Conservation (phyloP, 2,113 vertebrate genomes). For the Aepyceros melampus region DNA sequence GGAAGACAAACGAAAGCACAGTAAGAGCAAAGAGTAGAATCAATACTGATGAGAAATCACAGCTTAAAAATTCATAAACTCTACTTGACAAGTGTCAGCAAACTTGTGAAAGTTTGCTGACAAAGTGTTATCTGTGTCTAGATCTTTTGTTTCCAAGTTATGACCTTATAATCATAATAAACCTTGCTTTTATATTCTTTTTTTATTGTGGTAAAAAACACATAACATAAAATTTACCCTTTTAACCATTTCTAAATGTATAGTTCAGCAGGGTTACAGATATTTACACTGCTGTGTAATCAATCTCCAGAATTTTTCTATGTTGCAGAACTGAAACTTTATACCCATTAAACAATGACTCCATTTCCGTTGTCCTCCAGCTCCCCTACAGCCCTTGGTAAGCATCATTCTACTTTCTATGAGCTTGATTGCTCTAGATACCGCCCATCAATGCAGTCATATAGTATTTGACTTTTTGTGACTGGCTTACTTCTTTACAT, state of each 20-base stretch:
- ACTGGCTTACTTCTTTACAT: neutral
- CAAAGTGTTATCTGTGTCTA: neutral
- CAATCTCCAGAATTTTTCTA: neutral
- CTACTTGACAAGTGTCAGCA: neutral
- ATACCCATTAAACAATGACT: neutral
- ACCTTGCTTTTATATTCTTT: neutral
- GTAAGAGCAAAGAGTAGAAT: neutral
- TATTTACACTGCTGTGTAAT: neutral
- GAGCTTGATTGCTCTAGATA: neutral
- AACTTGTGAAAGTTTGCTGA: neutral
- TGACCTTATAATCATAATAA: neutral
- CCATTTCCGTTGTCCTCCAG: neutral
- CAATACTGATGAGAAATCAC: neutral
- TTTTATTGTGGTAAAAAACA: neutral
- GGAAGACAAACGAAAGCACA: neutral
- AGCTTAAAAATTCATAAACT: neutral
- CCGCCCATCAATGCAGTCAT: too few relatives aligned
- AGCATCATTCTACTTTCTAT: neutral
- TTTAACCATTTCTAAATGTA: neutral
- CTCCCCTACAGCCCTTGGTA: neutral
- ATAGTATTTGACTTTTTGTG: neutral
- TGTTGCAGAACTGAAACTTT: neutral
- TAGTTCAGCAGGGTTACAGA: neutral
- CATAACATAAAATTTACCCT: neutral
- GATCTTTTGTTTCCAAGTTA: neutral